A percentile compares a stretch with the other conserved stretches of the same genome.
phyloP scores from a whole-genome alignment of 2,888 invertebrate species.

The Sthenelais limicola region DNA sequence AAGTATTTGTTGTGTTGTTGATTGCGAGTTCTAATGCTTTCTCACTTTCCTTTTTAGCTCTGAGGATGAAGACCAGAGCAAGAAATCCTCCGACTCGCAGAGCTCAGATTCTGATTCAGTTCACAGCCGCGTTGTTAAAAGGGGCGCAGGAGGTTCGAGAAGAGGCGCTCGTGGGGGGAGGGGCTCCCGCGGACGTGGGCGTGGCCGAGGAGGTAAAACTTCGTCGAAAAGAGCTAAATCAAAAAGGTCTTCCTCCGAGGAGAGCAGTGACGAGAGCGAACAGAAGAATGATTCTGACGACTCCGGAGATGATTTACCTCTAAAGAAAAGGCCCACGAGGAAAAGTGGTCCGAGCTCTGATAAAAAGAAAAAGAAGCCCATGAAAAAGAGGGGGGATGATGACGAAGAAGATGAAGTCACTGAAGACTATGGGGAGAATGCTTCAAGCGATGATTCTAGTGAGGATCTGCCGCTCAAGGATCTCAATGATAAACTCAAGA shows the following conservation, averaged over 20 bases:
- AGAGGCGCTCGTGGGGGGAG: background rate
- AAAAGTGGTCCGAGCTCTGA: background rate
- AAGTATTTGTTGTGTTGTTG: too few species aligned
- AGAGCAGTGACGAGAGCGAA: background rate
- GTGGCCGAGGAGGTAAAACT: background rate
- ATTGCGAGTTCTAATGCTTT: too few species aligned
- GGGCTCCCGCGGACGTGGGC: background rate
- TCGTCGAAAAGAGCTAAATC: background rate
- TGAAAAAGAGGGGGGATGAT: constrained; percentile 22
- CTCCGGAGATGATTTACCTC: background rate
- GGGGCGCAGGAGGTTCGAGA: constrained; percentile 3
- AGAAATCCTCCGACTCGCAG: background rate
- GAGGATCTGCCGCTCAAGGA: background rate
- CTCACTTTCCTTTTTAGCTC: too few species aligned
- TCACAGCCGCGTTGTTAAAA: background rate
- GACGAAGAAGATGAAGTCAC: background rate
- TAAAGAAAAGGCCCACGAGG: background rate
- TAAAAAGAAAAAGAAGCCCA: background rate
- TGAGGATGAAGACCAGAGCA: background rate
- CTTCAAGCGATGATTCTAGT: background rate
- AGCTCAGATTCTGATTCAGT: background rate
- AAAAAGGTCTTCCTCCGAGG: background rate
- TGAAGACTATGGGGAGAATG: constrained; percentile 18
- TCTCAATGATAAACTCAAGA: background rate
- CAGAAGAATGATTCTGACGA: background rate